phyloP scores from a whole-genome alignment of 2,113 vertebrate genomes.

The Aphyosemion australe region DNA sequence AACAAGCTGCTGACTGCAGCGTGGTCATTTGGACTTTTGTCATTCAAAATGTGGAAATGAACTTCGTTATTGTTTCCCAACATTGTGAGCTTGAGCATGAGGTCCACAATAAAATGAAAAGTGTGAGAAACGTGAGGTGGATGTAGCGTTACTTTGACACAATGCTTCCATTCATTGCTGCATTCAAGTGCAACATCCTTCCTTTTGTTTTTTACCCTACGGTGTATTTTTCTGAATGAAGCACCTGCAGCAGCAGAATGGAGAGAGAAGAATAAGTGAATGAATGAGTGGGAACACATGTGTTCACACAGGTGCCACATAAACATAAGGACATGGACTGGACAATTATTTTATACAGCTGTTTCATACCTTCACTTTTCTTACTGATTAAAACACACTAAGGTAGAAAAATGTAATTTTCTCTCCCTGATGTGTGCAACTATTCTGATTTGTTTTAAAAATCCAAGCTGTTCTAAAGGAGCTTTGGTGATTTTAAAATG shows the following conservation, averaged over 20 bases:
- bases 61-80: conserved; percentile 58
- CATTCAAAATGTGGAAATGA: conserved; percentile 58
- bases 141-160: conserved; percentile 50
- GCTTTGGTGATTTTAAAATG: no score
- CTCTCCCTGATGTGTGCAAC: no score
- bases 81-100: conserved; percentile 53
- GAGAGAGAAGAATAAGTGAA: conserved; percentile 17
- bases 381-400: no score
- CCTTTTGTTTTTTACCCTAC: conserved; percentile 64
- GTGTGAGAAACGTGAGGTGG: conserved; percentile 69
- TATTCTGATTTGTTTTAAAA: no score
- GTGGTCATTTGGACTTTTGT: neutral
- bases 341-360: no score
- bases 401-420: no score
- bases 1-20: neutral
- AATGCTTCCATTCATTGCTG: conserved; percentile 72
- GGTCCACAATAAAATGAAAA: conserved; percentile 63
- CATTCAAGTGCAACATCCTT: conserved; percentile 76
- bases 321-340: conserved; percentile 15
- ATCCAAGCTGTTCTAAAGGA: no score
- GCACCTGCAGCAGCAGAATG: conserved; percentile 59
- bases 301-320: conserved; percentile 12
- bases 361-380: no score
- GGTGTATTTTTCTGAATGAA: conserved; percentile 59
- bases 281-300: conserved; percentile 34